These are phyloP conservation scores for Acanthopagrus latus DNA, from an alignment of 2,797 vertebrate genomes.

Conservation along the genomic window DNA sequence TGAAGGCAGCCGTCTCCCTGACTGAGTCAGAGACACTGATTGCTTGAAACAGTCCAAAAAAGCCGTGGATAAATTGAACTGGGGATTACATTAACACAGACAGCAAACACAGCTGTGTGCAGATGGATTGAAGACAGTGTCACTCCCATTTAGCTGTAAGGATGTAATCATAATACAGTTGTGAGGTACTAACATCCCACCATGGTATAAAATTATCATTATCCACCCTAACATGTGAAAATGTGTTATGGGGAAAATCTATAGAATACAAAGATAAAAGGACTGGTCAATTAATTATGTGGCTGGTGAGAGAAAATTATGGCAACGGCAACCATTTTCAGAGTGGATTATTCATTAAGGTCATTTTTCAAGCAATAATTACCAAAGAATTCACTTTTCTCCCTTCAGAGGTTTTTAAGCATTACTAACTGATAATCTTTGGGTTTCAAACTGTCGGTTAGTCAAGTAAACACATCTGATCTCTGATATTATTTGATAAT, in stretches of 20 bases:
- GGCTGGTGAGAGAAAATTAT: too few relatives aligned
- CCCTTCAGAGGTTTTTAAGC: too few relatives aligned
- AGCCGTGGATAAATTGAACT: neutral
- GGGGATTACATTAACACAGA: neutral
- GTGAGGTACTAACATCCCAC: neutral
- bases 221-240: neutral
- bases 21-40: neutral
- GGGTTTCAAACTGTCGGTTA: neutral
- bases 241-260: too few relatives aligned
- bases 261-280: too few relatives aligned
- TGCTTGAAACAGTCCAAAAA: neutral
- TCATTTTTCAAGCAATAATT: neutral
- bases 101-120: constrained; percentile 9
- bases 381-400: neutral
- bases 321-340: too few relatives aligned
- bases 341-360: too few relatives aligned
- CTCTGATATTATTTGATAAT: neutral
- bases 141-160: neutral
- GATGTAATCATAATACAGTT: neutral
- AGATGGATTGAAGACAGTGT: neutral
- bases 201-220: neutral
- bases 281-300: neutral
- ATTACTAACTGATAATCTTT: neutral
- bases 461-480: neutral
- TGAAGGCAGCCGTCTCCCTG: neutral